Base-by-base conservation (phyloP, 2,888 invertebrate genomes). In the Amphipoea oculea region DNA sequence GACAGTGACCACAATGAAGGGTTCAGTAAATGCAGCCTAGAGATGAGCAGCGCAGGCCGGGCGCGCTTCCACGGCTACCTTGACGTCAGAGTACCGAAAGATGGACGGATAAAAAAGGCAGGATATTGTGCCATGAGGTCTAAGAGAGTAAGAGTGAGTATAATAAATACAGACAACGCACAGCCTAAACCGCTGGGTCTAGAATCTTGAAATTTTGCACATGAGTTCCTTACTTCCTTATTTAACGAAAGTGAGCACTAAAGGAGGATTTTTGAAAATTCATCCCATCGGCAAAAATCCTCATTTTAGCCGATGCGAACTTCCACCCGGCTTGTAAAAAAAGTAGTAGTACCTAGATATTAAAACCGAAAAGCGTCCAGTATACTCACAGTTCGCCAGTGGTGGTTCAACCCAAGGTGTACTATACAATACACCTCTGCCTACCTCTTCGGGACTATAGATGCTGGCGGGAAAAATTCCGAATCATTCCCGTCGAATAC, bases 1-100 rank as follows among this genome's bases (percentile, higher is more conserved):
- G 99, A 99, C 93, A 98, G 97, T 81, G 99, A 99, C 94, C 98
- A 98, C 91, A 97, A 97, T 79, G 98, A 98, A 92, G 99, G 99
- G 0, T 98, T 96, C 91, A 99, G 99, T 93, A 98, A 98, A 89
- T 98, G 98, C 79, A 94, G 95, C 12, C 95, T 99, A 29, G 96
- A 97, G 36, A 94, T 98, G 86, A 98, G 98, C 87, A 95, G 97
- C 60, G 95, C 97, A 3, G 98, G 98, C 0, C 97, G 98, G 80
- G 98, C 97, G 0, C 92, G 98, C 42, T 99, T 99, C 93, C 97
- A 98, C 83, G 99, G 99, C 0, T 95, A 97, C 81, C 94, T 99
- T 17, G 97, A 97, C 91, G 97, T 98, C 0, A 97, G 97, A 79
- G 96, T 98, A 20, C 98, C 99, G 0, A 98, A 98, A 92, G 99